Conservation (phyloP, 1,140 invertebrate species). For the Halictus rubicundus region DNA sequence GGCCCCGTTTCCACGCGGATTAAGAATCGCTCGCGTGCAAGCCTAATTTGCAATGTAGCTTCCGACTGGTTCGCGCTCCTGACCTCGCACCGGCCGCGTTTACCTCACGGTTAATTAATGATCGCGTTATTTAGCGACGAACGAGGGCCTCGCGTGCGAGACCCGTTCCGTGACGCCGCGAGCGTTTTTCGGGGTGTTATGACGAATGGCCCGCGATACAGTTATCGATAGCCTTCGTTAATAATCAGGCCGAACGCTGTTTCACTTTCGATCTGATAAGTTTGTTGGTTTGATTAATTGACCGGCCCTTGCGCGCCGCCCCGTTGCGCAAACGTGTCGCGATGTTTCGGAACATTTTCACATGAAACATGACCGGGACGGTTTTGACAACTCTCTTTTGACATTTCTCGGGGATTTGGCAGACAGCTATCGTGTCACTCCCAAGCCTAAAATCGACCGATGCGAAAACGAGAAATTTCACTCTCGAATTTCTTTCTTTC, state of each 20-base stretch:
- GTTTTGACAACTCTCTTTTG: no score
- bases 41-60: conserved; percentile 39
- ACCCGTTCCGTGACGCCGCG: not conserved
- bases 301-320: no score
- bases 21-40: conserved; percentile 36
- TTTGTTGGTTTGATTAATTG: conserved; percentile 6
- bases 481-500: no score
- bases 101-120: conserved; percentile 47
- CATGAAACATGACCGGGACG: no score
- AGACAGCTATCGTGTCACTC: no score
- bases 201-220: conserved; percentile 38
- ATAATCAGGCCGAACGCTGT: conserved; percentile 16
- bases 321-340: no score
- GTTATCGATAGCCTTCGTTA: conserved; percentile 42
- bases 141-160: conserved; percentile 24
- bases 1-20: conserved; percentile 22
- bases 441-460: no score
- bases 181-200: conserved; percentile 26
- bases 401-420: no score
- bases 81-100: not conserved
- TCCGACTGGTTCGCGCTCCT: not conserved
- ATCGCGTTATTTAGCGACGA: conserved; percentile 26
- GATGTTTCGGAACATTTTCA: no score
- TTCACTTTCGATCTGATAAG: conserved; percentile 32
- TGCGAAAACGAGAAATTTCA: no score